These are phyloP conservation scores for Caenorhabditis japonica DNA, from an alignment of 2,888 invertebrate genomes.

Conservation along the genomic window DNA sequence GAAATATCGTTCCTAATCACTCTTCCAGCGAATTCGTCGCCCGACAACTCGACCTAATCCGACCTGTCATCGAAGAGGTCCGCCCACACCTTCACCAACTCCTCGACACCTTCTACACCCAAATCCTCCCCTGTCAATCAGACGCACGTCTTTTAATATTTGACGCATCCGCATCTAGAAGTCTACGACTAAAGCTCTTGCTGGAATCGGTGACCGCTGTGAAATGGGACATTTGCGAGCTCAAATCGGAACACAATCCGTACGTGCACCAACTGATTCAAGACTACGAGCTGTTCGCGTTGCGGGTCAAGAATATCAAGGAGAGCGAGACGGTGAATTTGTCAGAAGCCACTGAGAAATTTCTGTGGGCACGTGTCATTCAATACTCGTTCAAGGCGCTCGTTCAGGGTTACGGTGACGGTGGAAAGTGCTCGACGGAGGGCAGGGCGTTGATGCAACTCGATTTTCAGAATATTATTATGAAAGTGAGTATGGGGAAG, in stretches of 20 bases:
- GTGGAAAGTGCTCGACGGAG: conserved; percentile 90
- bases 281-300: conserved; percentile 64
- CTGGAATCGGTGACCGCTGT: conserved; percentile 88
- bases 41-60: conserved; percentile 88
- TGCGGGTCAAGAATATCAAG: conserved; percentile 56
- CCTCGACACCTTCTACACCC: conserved; percentile 66
- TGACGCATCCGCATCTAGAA: conserved; percentile 62
- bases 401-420: conserved; percentile 91
- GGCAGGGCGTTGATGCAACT: conserved; percentile 97
- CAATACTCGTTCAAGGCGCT: conserved; percentile 88
- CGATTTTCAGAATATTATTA: conserved; percentile 93
- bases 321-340: conserved; percentile 29
- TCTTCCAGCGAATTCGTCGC: conserved; percentile 84
- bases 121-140: conserved; percentile 48
- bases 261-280: conserved; percentile 82
- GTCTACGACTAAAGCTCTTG: conserved; percentile 78
- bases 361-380: conserved; percentile 90
- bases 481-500: conserved; percentile 83
- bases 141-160: conserved; percentile 50
- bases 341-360: conserved; percentile 24
- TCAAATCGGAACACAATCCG: conserved; percentile 91
- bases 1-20: background rate
- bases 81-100: conserved; percentile 2
- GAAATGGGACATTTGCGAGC: conserved; percentile 88
- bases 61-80: conserved; percentile 83